phyloP scores from a whole-genome alignment of 1,140 invertebrate species.

The Parapsyche elsis region DNA sequence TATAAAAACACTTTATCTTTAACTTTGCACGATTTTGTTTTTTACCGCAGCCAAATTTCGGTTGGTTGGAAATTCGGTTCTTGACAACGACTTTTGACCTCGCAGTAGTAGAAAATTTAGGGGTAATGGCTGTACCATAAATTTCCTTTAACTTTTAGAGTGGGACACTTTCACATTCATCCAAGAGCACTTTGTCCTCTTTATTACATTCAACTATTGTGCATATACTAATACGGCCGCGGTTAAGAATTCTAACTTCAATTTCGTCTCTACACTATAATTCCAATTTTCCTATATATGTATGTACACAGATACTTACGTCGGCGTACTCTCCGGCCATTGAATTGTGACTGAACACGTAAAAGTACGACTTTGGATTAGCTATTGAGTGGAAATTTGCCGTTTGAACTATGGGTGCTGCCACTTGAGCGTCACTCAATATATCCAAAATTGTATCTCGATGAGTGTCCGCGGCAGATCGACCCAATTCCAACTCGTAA shows the following conservation, averaged over 20 bases:
- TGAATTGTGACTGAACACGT: slow-evolving; percentile 87
- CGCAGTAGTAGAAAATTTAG: slow-evolving; percentile 16
- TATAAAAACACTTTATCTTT: background rate
- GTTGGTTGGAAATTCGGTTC: slow-evolving; percentile 9
- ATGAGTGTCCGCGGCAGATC: slow-evolving; percentile 73
- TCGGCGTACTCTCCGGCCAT: slow-evolving; percentile 76
- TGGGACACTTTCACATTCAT: slow-evolving; percentile 40
- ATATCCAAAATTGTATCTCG: slow-evolving; percentile 87
- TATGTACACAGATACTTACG: slow-evolving; percentile 65
- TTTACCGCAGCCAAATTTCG: slow-evolving; percentile 18
- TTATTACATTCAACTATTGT: slow-evolving; percentile 39
- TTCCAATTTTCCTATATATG: background rate
- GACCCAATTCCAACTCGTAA: slow-evolving; percentile 71
- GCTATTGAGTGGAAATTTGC: slow-evolving; percentile 78
- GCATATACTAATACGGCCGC: slow-evolving; percentile 30
- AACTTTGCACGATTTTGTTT: slow-evolving; percentile 5
- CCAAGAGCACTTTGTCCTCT: slow-evolving; percentile 38
- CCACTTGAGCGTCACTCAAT: slow-evolving; percentile 86
- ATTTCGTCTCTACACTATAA: background rate
- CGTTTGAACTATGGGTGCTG: slow-evolving; percentile 78
- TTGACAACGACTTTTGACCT: slow-evolving; percentile 31
- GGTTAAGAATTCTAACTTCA: slow-evolving; percentile 7
- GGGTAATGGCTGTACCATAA: slow-evolving; percentile 41
- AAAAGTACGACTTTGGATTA: slow-evolving; percentile 86
- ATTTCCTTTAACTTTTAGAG: slow-evolving; percentile 38